These are phyloP conservation scores for Rhagologus leucostigma DNA, from an alignment of 2,113 vertebrate genomes.

Conservation along the genomic window DNA sequence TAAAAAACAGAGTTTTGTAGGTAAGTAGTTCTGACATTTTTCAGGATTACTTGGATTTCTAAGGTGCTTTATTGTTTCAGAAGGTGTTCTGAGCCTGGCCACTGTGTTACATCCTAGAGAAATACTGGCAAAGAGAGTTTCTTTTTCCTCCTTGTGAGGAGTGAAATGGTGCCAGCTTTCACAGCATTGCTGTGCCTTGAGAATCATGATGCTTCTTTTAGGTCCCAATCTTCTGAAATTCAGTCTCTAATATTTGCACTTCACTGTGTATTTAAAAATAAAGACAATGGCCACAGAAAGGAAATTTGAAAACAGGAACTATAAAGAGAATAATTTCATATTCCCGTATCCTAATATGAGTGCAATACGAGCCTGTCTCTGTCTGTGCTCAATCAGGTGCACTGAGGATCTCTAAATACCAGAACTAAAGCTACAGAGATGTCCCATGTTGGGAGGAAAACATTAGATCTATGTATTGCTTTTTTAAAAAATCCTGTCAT, in stretches of 20 bases:
- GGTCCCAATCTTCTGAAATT: not conserved
- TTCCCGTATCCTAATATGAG: not conserved
- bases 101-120: not conserved
- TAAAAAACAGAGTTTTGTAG: slow-evolving; percentile 97
- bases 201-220: not conserved
- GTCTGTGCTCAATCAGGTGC: not conserved
- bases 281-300: not conserved
- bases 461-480: not conserved
- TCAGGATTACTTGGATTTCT: not conserved
- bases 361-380: not conserved
- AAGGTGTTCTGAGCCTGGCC: not conserved
- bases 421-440: not conserved
- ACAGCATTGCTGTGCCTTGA: not conserved
- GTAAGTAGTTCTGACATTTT: slow-evolving; percentile 70
- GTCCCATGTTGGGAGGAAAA: not conserved
- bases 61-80: not conserved
- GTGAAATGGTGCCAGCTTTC: not conserved
- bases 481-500: not conserved
- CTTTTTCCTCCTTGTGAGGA: not conserved
- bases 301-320: not conserved
- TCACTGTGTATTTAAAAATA: not conserved
- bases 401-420: not conserved
- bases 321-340: not conserved
- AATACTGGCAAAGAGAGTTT: not conserved
- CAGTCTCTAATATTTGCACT: not conserved